A percentile compares a stretch with the other conserved stretches of the same genome.
Conservation (phyloP, 2,113 vertebrate genomes). For the Apteryx owenii region DNA sequence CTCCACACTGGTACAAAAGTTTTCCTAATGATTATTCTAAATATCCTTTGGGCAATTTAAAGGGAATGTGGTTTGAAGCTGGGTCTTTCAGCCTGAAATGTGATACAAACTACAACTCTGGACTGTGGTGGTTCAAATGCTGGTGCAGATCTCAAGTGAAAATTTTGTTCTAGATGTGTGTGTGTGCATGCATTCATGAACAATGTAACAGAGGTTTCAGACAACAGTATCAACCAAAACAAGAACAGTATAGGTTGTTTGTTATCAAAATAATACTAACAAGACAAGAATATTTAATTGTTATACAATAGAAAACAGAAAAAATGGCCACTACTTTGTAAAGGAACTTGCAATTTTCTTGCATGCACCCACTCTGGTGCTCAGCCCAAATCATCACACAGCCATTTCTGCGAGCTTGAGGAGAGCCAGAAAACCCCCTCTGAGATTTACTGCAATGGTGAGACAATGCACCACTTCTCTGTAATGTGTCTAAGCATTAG, state of each 20-base stretch:
- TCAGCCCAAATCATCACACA: background rate
- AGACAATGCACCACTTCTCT: background rate
- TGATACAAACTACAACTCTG: background rate
- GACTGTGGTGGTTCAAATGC: background rate
- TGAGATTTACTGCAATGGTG: background rate
- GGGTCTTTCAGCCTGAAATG: background rate
- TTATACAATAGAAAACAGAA: background rate
- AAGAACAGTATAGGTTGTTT: background rate
- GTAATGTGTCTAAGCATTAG: background rate
- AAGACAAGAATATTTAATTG: background rate
- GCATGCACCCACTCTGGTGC: background rate
- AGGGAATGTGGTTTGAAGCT: background rate
- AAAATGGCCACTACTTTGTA: background rate
- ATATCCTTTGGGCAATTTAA: background rate
- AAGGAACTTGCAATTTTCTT: background rate
- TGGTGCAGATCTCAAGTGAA: background rate
- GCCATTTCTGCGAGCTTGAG: background rate
- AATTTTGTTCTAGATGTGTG: background rate
- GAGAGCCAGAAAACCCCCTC: background rate
- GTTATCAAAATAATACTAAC: background rate
- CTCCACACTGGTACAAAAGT: background rate
- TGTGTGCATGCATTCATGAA: background rate
- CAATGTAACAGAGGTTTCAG: background rate
- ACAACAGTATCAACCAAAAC: background rate
- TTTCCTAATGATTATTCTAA: background rate